Conservation (phyloP, 2,888 invertebrate genomes). For the Acanthosepion esculentum region DNA sequence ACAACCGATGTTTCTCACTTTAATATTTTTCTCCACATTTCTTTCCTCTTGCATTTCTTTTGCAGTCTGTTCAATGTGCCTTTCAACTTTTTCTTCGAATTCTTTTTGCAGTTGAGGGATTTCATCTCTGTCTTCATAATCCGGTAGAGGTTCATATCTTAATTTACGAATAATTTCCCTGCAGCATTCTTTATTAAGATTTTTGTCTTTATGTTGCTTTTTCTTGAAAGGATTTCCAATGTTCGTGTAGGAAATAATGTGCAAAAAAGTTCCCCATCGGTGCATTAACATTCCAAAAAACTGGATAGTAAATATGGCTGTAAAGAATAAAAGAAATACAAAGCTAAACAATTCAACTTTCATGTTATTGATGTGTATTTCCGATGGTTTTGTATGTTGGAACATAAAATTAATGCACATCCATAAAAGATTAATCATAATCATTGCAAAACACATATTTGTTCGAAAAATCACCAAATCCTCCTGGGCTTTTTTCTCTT, state of each 20-base stretch:
- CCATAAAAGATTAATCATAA: constrained; percentile 98
- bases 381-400: constrained; percentile 59
- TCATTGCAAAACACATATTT: constrained; percentile 83
- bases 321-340: constrained; percentile 67
- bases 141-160: neutral
- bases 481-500: constrained; percentile 60
- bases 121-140: neutral
- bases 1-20: neutral
- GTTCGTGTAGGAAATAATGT: constrained; percentile 68
- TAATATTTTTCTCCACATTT: neutral
- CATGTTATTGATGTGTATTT: constrained; percentile 54
- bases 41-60: neutral
- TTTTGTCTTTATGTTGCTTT: neutral
- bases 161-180: neutral
- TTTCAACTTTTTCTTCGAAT: constrained; percentile 35
- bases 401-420: constrained; percentile 83
- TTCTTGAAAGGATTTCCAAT: constrained; percentile 48
- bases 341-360: constrained; percentile 64
- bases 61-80: neutral
- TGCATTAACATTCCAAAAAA: constrained; percentile 72
- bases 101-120: neutral
- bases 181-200: neutral
- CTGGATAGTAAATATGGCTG: constrained; percentile 66
- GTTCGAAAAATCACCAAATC: constrained; percentile 92
- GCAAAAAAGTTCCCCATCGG: constrained; percentile 71